Conservation (phyloP, 2,888 invertebrate species). For the Trilocha varians region DNA sequence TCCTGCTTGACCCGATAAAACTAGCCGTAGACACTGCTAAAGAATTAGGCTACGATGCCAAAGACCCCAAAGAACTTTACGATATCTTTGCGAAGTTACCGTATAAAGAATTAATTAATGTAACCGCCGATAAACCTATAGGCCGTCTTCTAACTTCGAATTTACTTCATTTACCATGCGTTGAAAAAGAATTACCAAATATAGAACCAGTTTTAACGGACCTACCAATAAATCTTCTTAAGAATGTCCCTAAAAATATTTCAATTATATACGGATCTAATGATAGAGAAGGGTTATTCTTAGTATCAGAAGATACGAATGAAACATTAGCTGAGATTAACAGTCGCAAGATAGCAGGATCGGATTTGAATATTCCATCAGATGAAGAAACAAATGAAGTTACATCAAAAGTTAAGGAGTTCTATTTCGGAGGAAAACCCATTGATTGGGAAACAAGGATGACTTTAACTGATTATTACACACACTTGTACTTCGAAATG, state of each 20-base stretch:
- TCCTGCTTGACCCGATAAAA: conserved; percentile 47
- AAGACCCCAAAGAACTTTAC: conserved; percentile 46
- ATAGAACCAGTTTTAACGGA: conserved; percentile 48
- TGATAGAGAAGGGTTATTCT: conserved; percentile 47
- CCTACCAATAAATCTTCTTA: conserved; percentile 44
- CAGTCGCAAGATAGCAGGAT: conserved; percentile 44
- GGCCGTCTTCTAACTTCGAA: conserved; percentile 49
- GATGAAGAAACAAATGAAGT: conserved; percentile 32
- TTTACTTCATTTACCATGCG: conserved; percentile 48
- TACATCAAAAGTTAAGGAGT: conserved; percentile 36
- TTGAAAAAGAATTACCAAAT: conserved; percentile 42
- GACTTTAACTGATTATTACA: conserved; percentile 45
- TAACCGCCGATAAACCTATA: conserved; percentile 36
- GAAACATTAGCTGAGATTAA: conserved; percentile 31
- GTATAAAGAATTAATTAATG: conserved; percentile 28
- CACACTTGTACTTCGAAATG: conserved; percentile 52
- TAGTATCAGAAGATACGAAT: conserved; percentile 21
- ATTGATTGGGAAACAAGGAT: conserved; percentile 43
- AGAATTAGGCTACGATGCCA: conserved; percentile 37
- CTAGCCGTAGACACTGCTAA: conserved; percentile 46
- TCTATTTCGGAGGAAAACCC: conserved; percentile 59
- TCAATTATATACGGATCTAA: conserved; percentile 44
- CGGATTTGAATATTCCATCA: conserved; percentile 44
- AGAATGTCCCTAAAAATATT: conserved; percentile 32
- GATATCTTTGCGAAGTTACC: conserved; percentile 38